Evolutionary conservation across 1,140 invertebrate species (phyloP).

Genomic region (Sinella curviseta): DNA sequence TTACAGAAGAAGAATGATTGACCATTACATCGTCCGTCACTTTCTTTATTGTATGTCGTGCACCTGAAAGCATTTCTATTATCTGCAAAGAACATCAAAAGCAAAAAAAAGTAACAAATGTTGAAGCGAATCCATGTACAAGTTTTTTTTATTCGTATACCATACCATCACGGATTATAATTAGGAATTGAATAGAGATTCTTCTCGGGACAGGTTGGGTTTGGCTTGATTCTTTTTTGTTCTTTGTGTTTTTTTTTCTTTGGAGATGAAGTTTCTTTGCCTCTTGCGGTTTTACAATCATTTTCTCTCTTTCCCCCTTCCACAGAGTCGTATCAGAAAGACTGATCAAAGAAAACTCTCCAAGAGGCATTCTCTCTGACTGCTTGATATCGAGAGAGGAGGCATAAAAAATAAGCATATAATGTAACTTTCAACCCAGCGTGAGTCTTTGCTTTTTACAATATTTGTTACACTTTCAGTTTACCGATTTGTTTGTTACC

Average conservation of each 20-base stretch:
- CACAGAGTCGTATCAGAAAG: not conserved
- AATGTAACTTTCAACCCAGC: not conserved
- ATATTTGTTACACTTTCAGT: not conserved
- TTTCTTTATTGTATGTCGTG: not conserved
- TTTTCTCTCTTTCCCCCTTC: not conserved
- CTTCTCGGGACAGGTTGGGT: not conserved
- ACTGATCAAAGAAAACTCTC: not conserved
- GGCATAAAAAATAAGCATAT: not conserved
- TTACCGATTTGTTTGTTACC: not conserved
- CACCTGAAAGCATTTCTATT: not conserved
- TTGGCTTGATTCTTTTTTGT: not conserved
- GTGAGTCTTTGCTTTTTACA: not conserved
- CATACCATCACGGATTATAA: not conserved
- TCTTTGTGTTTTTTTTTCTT: not conserved
- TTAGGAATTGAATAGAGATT: not conserved
- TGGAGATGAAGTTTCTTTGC: not conserved
- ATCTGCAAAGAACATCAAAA: not conserved
- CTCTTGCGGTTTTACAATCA: slow-evolving; percentile 11
- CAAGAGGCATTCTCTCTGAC: not conserved
- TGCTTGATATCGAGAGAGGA: not conserved
- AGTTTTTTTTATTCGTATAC: not conserved
- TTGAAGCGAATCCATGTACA: not conserved
- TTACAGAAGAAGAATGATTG: not conserved
- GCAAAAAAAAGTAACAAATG: not conserved
- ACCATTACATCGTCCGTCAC: not conserved